These are phyloP conservation scores for Troides aeacus DNA, from an alignment of 2,888 invertebrate species.

Conservation along the genomic window DNA sequence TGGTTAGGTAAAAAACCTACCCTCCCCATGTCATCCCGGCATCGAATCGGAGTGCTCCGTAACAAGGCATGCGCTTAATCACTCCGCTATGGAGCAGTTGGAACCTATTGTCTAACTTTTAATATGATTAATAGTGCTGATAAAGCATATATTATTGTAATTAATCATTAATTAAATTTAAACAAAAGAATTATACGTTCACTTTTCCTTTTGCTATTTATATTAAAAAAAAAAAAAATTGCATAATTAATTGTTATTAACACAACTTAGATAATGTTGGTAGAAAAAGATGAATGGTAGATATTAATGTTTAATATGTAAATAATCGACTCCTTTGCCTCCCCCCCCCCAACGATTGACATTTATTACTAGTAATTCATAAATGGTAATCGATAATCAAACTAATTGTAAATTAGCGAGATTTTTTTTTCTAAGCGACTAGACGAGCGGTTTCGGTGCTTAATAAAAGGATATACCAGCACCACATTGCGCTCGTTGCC, in stretches of 20 bases:
- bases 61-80: no score
- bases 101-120: no score
- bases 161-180: constrained; percentile 12
- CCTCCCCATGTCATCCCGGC: no score
- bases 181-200: constrained; percentile 10
- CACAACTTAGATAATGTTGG: neutral
- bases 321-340: constrained; percentile 1
- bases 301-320: neutral
- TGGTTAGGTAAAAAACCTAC: no score
- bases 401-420: neutral
- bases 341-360: neutral
- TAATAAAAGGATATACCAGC: no score
- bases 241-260: constrained; percentile 5
- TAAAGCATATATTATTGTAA: neutral
- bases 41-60: no score
- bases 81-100: no score
- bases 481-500: no score
- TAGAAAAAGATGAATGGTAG: neutral
- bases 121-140: neutral
- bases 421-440: neutral
- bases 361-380: constrained; percentile 10
- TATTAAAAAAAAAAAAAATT: neutral
- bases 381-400: constrained; percentile 1
- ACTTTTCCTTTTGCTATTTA: constrained; percentile 11
- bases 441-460: no score